Evolutionary conservation across 2,888 invertebrate genomes (phyloP).

Genomic region (Kryphioiulus occultus): DNA sequence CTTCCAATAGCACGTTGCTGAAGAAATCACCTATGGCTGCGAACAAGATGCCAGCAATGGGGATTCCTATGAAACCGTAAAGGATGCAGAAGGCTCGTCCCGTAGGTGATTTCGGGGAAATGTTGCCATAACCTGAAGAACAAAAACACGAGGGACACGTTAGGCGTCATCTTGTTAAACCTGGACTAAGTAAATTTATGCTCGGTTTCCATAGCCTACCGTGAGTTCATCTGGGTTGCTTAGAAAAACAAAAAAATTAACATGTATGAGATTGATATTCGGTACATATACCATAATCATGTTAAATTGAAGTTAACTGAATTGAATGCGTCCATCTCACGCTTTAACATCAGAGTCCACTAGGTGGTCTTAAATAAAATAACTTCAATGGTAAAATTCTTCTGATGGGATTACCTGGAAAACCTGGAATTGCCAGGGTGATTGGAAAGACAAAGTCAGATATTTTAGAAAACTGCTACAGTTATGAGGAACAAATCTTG

Average conservation of each 20-base stretch:
- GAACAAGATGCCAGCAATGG: conserved; percentile 78
- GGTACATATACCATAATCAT: neutral
- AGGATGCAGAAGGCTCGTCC: conserved; percentile 86
- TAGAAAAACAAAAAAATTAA: neutral
- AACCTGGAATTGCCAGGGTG: too few relatives aligned
- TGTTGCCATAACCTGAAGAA: conserved; percentile 82
- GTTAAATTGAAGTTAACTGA: too few relatives aligned
- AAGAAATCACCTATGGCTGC: conserved; percentile 86
- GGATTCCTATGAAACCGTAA: conserved; percentile 85
- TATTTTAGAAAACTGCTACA: too few relatives aligned
- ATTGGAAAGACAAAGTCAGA: too few relatives aligned
- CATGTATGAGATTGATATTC: neutral
- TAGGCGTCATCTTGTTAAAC: neutral
- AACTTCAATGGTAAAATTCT: too few relatives aligned
- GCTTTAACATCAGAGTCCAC: too few relatives aligned
- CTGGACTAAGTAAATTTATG: neutral
- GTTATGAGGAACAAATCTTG: too few relatives aligned
- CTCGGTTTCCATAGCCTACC: neutral
- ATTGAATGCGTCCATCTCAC: too few relatives aligned
- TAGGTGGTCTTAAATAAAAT: too few relatives aligned
- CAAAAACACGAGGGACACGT: neutral
- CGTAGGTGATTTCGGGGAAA: conserved; percentile 81
- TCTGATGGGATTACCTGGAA: too few relatives aligned
- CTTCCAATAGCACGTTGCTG: conserved; percentile 55
- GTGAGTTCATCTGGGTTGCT: neutral